Conservation (phyloP, 2,797 vertebrate species). For the Aselliscus stoliczkanus region DNA sequence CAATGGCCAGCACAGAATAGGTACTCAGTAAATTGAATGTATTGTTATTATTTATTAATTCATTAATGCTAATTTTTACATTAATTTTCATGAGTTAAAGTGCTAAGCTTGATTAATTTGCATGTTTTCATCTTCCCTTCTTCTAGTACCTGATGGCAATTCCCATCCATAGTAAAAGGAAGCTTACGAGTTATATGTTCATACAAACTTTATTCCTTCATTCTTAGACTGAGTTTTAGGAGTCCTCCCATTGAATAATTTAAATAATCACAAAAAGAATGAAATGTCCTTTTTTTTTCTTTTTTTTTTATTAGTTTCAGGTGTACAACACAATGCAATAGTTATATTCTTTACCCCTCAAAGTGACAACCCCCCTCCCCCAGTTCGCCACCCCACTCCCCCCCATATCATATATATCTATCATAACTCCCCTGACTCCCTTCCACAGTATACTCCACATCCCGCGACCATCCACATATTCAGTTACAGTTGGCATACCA, state of each 20-base stretch:
- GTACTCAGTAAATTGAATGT: neutral
- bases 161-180: neutral
- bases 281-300: constrained; percentile 33
- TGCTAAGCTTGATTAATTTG: neutral
- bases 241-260: constrained; percentile 63
- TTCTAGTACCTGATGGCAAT: neutral
- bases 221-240: constrained; percentile 61
- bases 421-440: too few species aligned
- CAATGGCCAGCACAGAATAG: neutral
- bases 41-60: neutral
- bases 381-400: too few species aligned
- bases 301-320: too few species aligned
- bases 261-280: constrained; percentile 69
- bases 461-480: too few species aligned
- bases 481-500: too few species aligned
- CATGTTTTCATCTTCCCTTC: neutral
- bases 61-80: neutral
- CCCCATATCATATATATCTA: too few species aligned
- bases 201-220: constrained; percentile 60
- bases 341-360: too few species aligned
- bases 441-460: too few species aligned
- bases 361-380: too few species aligned
- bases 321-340: too few species aligned
- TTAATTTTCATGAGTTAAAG: constrained; percentile 22
- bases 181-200: constrained; percentile 29